Base-by-base conservation (phyloP, 2,888 invertebrate genomes). In the Lamellibrachia satsuma region DNA sequence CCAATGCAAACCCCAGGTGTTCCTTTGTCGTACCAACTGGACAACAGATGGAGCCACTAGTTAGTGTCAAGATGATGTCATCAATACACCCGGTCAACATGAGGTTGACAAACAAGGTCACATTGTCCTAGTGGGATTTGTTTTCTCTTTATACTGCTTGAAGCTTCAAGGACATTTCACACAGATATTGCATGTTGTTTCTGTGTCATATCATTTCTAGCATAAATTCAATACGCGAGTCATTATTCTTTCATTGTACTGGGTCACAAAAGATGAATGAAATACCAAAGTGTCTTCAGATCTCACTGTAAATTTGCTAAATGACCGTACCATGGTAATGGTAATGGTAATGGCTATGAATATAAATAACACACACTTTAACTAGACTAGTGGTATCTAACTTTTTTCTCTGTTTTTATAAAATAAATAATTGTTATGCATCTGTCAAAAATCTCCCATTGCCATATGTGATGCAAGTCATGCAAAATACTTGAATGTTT, bases 1-100 rank as follows among this genome's bases (percentile, higher is more conserved):
- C 97, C 92, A 97, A 95, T 9, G 97, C 97, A 90, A 99, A 97
- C 0, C 98, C 98, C 93, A 99, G 97, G 97, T 99, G 99, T 96
- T 99, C 99, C 94, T 98, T 98, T 0, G 99, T 98, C 91, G 97
- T 97, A 90, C 97, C 97, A 93, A 96, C 97, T 94, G 92, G 15
- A 11, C 52, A 60, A 75, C 27, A 60, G 75, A 92, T 39, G 75
- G 75, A 75, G 75, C n/a, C 75, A 75, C 75, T 15, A 2, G 75
- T 75, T 75, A 75, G n/a, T 2, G 22, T 75, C 6, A 6, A 22
- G 75, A 4, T 22, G 7, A 9, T 91, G 75, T 15, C 39, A 1
- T 39, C 39, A 39, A 39, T 39, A 39, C 39, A 39, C 39, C 39
- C 39, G 39, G 39, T 39, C 39, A 39, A 39, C 39, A 39, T 39